Evolutionary conservation across 2,888 invertebrate species (phyloP).

Genomic region (Drosophila demipolita): DNA sequence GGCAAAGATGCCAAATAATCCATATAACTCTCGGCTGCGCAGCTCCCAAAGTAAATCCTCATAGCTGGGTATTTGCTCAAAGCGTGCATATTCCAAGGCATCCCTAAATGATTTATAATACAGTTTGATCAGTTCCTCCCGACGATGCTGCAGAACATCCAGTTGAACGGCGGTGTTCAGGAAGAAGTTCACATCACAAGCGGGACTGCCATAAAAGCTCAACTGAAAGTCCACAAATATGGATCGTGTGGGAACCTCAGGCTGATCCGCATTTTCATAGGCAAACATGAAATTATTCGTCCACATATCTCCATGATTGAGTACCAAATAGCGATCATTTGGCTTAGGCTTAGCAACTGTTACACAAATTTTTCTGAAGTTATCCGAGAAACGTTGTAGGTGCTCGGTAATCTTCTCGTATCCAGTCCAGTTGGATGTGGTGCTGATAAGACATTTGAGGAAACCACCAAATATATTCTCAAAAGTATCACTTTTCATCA

Average conservation of each 20-base stretch:
- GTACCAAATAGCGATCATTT: slow-evolving; percentile 80
- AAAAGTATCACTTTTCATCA: slow-evolving; percentile 59
- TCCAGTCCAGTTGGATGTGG: slow-evolving; percentile 84
- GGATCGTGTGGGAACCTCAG: slow-evolving; percentile 69
- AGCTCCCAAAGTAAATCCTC: slow-evolving; percentile 76
- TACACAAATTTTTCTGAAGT: slow-evolving; percentile 56
- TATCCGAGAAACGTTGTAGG: slow-evolving; percentile 65
- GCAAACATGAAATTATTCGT: slow-evolving; percentile 86
- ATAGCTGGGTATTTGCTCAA: slow-evolving; percentile 69
- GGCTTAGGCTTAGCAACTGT: slow-evolving; percentile 56
- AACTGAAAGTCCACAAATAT: slow-evolving; percentile 83
- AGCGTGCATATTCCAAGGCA: slow-evolving; percentile 69
- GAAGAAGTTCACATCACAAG: slow-evolving; percentile 82
- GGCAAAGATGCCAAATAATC: slow-evolving; percentile 73
- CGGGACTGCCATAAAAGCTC: slow-evolving; percentile 77
- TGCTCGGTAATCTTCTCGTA: slow-evolving; percentile 84
- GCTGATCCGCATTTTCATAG: slow-evolving; percentile 74
- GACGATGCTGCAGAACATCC: slow-evolving; percentile 59
- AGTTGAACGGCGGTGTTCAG: slow-evolving; percentile 73
- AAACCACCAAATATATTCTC: slow-evolving; percentile 67
- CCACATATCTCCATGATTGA: slow-evolving; percentile 86
- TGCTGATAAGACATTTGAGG: slow-evolving; percentile 70
- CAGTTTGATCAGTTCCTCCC: slow-evolving; percentile 68
- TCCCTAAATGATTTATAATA: slow-evolving; percentile 71
- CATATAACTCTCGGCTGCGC: slow-evolving; percentile 76